Percentiles rank a stretch among this genome's conserved stretches.
phyloP scores from a whole-genome alignment of 2,113 vertebrate species.

The Australoheros scitulus region DNA sequence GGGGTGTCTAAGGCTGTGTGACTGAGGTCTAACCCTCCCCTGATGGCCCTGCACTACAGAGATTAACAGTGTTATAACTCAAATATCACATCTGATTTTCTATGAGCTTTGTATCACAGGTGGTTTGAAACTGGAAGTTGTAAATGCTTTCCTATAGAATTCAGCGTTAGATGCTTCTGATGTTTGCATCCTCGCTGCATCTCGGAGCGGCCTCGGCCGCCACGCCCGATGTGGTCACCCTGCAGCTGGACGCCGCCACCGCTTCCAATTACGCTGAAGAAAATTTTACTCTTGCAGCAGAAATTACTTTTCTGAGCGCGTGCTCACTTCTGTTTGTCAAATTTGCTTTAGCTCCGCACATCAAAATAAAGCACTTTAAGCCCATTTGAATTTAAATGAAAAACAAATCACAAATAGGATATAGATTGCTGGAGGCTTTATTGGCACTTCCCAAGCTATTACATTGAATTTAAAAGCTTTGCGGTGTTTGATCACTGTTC shows the following conservation, averaged over 20 bases:
- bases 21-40: no score
- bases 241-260: slow-evolving; percentile 3
- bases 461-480: slow-evolving; percentile 34
- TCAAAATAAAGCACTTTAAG: slow-evolving; percentile 29
- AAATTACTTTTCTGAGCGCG: slow-evolving; percentile 42
- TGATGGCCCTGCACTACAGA: no score
- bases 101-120: no score
- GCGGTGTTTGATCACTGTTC: slow-evolving; percentile 22
- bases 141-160: no score
- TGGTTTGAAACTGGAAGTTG: no score
- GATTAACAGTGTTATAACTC: no score
- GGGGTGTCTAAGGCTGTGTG: no score
- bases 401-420: slow-evolving; percentile 37
- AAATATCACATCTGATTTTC: no score
- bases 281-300: background rate
- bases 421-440: slow-evolving; percentile 21
- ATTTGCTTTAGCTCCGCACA: slow-evolving; percentile 25
- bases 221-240: background rate
- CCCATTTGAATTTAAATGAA: slow-evolving; percentile 18
- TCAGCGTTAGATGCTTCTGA: no score
- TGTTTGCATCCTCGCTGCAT: background rate
- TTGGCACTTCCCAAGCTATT: slow-evolving; percentile 38
- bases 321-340: slow-evolving; percentile 46
- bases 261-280: slow-evolving; percentile 30
- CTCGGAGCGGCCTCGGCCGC: background rate